phyloP scores from a whole-genome alignment of 2,797 vertebrate species.

The Champsocephalus gunnari region DNA sequence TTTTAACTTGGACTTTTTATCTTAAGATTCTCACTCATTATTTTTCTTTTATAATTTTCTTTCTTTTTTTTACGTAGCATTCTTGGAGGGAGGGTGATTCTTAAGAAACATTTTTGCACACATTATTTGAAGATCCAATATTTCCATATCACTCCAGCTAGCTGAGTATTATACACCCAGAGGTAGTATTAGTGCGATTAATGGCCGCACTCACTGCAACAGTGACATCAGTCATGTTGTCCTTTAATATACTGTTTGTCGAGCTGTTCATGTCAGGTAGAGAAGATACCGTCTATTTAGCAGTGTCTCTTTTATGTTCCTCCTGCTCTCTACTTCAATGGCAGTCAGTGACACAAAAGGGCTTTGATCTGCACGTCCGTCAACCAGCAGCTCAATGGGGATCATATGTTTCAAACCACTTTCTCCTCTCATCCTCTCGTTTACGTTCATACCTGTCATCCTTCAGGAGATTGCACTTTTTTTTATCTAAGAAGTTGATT shows the following conservation, averaged over 20 bases:
- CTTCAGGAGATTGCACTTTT: conserved; percentile 45
- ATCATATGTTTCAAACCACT: conserved; percentile 66
- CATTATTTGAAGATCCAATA: neutral
- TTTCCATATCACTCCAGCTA: neutral
- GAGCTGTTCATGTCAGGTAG: conserved; percentile 43
- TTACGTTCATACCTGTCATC: conserved; percentile 65
- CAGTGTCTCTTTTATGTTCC: conserved; percentile 74
- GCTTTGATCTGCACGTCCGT: conserved; percentile 83
- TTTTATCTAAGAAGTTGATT: no score
- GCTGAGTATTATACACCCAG: neutral
- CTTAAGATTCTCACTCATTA: no score
- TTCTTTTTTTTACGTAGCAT: no score
- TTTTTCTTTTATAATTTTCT: no score
- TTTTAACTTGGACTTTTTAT: no score
- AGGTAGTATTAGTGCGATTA: neutral
- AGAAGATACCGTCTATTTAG: conserved; percentile 57
- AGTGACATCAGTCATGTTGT: conserved; percentile 3
- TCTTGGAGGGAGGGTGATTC: no score
- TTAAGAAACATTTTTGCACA: neutral
- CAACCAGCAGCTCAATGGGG: conserved; percentile 72
- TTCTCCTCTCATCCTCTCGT: conserved; percentile 64
- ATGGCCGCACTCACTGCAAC: neutral
- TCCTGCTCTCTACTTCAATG: conserved; percentile 74
- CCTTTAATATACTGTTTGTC: conserved; percentile 10
- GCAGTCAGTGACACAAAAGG: conserved; percentile 72